Evolutionary conservation across 2,113 vertebrate species (phyloP), one percentile per base, ranked within the genome.

Genomic region (Esox niger): DNA sequence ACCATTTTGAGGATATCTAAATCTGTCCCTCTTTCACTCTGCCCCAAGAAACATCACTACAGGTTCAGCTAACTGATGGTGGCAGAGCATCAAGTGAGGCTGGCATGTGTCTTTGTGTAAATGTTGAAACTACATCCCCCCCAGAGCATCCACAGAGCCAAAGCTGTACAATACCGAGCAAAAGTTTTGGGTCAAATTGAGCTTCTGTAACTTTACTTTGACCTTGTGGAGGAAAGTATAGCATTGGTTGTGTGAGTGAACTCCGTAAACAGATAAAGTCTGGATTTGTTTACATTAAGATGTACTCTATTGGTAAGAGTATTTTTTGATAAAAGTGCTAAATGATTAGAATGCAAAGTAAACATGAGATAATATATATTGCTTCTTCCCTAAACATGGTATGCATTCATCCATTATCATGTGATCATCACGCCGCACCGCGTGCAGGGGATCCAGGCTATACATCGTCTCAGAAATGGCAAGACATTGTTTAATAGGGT

Each of bases 1-100:
- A 71, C 73, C 73, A 83, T 78, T 79, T 82, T 68, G 73, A 83
- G 73, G 71, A 61, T 82, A 84, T 74, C 66, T 69, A 76, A 80
- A 74, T 79, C 74, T 78, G 76, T 64, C 82, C 71, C 56, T 38
- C 66, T 79, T 82, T 78, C 32, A 27, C 62, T 82, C 60, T 68
- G 85, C 84, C 85, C 81, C 71, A 55, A 87, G 89, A 86, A 84
- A 88, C 78, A 84, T 87, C 86, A 87, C 73, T 69, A 76, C 82
- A 55, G 62, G 66, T 73, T 68, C 70, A 71, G 72, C 85, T 79
- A 81, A 87, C 76, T 31, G 21, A 68, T 38, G 75, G 72, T 87
- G 82, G 82, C 86, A 77, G 26, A 10, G 68, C 82, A 79, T 85
- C 87, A 78, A 75, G 73, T 47, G 66, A 66, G 26, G 66, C 55